Conservation (phyloP, 2,888 invertebrate genomes). For the Acrocyrtus sp. region DNA sequence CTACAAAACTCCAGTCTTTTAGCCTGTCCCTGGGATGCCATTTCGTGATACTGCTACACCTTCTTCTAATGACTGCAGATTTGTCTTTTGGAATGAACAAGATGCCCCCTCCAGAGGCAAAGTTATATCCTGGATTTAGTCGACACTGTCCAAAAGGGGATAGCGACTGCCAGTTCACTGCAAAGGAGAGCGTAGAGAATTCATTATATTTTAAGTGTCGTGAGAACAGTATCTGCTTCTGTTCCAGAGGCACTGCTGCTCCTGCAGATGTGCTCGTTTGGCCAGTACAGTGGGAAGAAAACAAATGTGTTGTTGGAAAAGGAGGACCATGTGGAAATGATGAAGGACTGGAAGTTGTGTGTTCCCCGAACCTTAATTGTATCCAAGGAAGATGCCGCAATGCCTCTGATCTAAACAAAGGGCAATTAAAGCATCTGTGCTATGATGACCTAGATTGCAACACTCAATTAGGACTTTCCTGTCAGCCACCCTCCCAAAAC, state of each 20-base stretch:
- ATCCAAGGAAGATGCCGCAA: conserved; percentile 50
- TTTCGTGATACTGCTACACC: too few species aligned
- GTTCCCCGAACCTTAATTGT: conserved; percentile 26
- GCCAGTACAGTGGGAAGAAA: conserved; percentile 37
- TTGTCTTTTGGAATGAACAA: conserved; percentile 22
- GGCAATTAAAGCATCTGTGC: conserved; percentile 31
- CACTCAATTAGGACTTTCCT: conserved; percentile 35
- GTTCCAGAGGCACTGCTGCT: conserved; percentile 28
- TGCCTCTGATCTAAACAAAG: conserved; percentile 33
- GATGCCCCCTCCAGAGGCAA: conserved; percentile 46
- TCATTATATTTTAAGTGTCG: conserved; percentile 42
- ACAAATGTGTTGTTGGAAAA: conserved; percentile 29
- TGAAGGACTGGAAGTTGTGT: conserved; percentile 30
- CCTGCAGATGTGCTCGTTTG: conserved; percentile 36
- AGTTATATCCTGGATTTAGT: conserved; percentile 38
- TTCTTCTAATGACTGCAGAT: too few species aligned
- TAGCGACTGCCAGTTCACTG: conserved; percentile 27
- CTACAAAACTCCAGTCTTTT: neutral
- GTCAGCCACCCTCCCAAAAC: conserved; percentile 16
- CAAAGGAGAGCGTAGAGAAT: conserved; percentile 21
- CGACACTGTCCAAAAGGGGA: conserved; percentile 23
- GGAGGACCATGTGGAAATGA: conserved; percentile 50
- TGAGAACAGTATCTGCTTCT: conserved; percentile 37
- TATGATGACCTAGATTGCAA: conserved; percentile 51
- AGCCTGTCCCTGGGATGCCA: neutral